Evolutionary conservation across 2,113 vertebrate species (phyloP).

Genomic region (Rhodinocichla rosea): DNA sequence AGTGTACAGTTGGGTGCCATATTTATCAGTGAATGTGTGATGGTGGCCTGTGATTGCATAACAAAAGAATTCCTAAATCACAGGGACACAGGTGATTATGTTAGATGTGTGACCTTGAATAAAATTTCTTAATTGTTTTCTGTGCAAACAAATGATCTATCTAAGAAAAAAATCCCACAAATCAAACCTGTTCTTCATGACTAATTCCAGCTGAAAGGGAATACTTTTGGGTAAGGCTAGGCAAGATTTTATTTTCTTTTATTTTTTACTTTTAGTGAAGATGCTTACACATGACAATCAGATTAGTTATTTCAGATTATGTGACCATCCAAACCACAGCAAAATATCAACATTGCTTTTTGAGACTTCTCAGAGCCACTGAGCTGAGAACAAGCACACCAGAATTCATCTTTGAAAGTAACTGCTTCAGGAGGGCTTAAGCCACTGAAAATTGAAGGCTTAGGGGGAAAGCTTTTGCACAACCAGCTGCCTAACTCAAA

Average conservation of each 20-base stretch:
- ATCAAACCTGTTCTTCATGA: neutral
- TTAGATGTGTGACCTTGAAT: neutral
- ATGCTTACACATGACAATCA: neutral
- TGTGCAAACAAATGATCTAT: neutral
- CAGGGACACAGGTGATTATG: neutral
- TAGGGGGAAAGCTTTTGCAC: neutral
- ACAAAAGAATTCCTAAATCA: neutral
- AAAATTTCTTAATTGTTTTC: neutral
- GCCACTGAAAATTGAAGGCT: conserved; percentile 7
- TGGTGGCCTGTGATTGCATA: neutral
- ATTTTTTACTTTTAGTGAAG: neutral
- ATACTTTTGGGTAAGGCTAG: neutral
- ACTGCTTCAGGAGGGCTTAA: neutral
- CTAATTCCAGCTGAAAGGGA: neutral
- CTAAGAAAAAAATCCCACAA: neutral
- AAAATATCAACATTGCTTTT: neutral
- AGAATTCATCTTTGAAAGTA: neutral
- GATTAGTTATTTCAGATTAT: neutral
- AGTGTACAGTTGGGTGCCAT: neutral
- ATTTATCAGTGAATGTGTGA: neutral
- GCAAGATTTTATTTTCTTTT: neutral
- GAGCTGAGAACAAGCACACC: neutral
- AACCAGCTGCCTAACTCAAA: neutral
- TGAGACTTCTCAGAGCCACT: neutral
- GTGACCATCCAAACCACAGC: neutral